Evolutionary conservation across 2,797 vertebrate genomes (phyloP).

Genomic region (Sebastes jordani): DNA sequence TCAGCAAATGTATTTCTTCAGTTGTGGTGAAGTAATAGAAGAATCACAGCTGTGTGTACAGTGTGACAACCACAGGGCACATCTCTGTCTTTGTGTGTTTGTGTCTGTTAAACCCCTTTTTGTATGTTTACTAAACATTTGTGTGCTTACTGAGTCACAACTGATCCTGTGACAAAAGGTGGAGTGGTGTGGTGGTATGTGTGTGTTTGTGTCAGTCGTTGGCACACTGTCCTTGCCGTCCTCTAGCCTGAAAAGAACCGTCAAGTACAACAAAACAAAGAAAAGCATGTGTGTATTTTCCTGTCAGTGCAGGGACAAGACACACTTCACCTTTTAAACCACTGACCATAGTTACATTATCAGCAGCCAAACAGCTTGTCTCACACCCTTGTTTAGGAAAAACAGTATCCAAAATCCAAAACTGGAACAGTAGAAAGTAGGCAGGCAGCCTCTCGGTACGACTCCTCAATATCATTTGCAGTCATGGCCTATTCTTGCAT

Average conservation of each 20-base stretch:
- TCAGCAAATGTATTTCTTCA: background rate
- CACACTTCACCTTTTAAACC: background rate
- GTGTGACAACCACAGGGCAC: background rate
- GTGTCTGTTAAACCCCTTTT: background rate
- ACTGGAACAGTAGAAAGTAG: slow-evolving; percentile 17
- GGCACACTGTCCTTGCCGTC: background rate
- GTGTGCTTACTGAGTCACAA: slow-evolving; percentile 35
- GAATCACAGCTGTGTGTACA: background rate
- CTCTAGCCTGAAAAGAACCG: background rate
- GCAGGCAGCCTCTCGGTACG: slow-evolving; percentile 11
- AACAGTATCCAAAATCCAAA: slow-evolving; percentile 10
- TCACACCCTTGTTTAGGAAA: background rate
- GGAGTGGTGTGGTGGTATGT: background rate
- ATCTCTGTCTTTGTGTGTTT: background rate
- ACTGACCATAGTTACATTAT: background rate
- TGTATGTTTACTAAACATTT: slow-evolving; percentile 22
- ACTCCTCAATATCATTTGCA: slow-evolving; percentile 39
- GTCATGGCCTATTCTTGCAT: slow-evolving; percentile 46
- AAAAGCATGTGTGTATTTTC: background rate
- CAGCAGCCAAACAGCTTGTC: slow-evolving; percentile 6
- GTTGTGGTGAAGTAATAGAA: background rate
- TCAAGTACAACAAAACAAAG: background rate
- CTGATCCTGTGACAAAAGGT: slow-evolving; percentile 42
- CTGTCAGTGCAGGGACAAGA: background rate
- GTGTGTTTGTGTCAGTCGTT: background rate